Base-by-base conservation (phyloP, 2,888 invertebrate genomes). In the Idaea straminata region DNA sequence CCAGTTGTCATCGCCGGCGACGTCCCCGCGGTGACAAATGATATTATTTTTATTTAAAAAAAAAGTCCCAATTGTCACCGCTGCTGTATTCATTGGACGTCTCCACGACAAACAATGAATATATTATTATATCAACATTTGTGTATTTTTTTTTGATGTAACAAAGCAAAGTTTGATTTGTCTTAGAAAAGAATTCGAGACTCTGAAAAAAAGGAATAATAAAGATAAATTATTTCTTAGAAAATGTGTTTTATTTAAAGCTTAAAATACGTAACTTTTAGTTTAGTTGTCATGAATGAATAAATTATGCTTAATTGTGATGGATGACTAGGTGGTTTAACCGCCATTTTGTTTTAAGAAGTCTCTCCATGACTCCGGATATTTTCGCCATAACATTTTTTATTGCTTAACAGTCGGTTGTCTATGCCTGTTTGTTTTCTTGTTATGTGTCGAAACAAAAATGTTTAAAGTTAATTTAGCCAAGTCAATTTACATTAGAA, bases 121-220 rank as follows among this genome's bases (percentile, higher is more conserved):
- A 85, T 88, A 85, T 85, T 67, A 60, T 68, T 61, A 82, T 85
- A 87, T 86, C 81, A 85, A 88, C 83, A 89, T 89, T 90, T 91
- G 89, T 92, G 91, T 92, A 91, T 89, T 92, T 91, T 25, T n/a
- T 74, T 91, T 92, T 87, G 82, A 89, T 92, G 92, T 92, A 90
- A 89, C 87, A 90, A 90, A 90, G 87, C 89, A 84, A 91, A 90
- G 87, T 91, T 92, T 91, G 89, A 88, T 91, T 92, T 87, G 87
- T 88, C 88, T 90, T 91, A 92, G 91, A 88, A 88, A 89, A 89
- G 87, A 91, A 87, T 87, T 90, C 86, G 87, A 91, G 89, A 91
- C 86, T 84, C 89, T 89, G 76, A 82, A 78, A 89, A 88, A 90
- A 88, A 88, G 87, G 89, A 89, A 89, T 90, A 90, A 89, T 91